phyloP scores from a whole-genome alignment of 2,888 invertebrate species.

The Philereme transversata region DNA sequence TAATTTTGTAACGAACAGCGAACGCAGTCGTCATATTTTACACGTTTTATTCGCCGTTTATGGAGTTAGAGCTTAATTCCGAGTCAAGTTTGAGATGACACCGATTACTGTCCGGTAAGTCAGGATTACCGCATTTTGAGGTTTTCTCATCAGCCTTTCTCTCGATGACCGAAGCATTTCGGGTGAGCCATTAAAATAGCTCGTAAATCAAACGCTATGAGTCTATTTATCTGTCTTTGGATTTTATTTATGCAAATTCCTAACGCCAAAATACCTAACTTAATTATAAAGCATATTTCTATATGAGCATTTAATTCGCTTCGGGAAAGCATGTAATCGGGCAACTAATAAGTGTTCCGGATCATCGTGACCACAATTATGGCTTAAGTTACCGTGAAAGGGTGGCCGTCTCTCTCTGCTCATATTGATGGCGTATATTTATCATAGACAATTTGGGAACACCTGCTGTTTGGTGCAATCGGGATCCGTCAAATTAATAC shows the following conservation, averaged over 20 bases:
- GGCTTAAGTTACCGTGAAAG: constrained; percentile 61
- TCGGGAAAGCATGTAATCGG: constrained; percentile 43
- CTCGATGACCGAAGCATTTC: constrained; percentile 34
- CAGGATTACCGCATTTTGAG: constrained; percentile 54
- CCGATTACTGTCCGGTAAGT: constrained; percentile 60
- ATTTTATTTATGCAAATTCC: constrained; percentile 40
- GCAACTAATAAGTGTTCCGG: constrained; percentile 48
- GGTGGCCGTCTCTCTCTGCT: constrained; percentile 55
- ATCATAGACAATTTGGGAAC: constrained; percentile 78
- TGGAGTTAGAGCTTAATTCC: constrained; percentile 59
- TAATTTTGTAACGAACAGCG: constrained; percentile 46
- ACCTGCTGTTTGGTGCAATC: constrained; percentile 68
- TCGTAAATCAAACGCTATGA: constrained; percentile 19
- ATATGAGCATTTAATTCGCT: constrained; percentile 25
- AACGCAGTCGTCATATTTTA: constrained; percentile 50
- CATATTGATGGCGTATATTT: constrained; percentile 76
- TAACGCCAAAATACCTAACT: constrained; percentile 1
- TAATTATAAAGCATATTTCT: not conserved
- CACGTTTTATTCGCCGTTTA: constrained; percentile 54
- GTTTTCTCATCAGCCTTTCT: constrained; percentile 49
- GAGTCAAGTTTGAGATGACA: constrained; percentile 49
- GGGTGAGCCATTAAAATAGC: constrained; percentile 13
- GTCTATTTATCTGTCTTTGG: constrained; percentile 36
- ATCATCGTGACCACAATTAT: constrained; percentile 65
- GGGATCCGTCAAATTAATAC: constrained; percentile 70